Evolutionary conservation across 2,113 vertebrate genomes (phyloP), one percentile per base, ranked within the genome.

Genomic region (Raphicerus campestris): DNA sequence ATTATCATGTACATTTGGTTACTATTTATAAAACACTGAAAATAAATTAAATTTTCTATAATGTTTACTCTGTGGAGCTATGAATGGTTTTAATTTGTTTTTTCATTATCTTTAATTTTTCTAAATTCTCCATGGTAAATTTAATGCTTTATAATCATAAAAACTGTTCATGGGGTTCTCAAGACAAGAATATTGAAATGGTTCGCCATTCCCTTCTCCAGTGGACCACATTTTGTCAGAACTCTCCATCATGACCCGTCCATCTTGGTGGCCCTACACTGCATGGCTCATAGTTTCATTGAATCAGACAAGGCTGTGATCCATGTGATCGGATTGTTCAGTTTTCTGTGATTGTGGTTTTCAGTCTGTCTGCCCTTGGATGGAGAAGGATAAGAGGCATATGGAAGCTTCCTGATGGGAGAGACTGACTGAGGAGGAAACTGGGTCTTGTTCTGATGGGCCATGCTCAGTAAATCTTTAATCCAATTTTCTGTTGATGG

Each of bases 31-130:
- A 56, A 95, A 56, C 2, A 70, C 5, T 49, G 16, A 13, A 11
- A 75, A 81, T 84, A 89, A 80, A 87, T 87, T 84, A 53, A 94
- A 94, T 83, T 87, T 26, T 95, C 32, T 49, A 8, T 8, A 66
- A 2, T 89, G 16, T 82, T 94, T 95, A 70, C 20, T 82, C 15
- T 89, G 1, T 87, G 16, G 70, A 91, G 8, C 47, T 73, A 35
- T 75, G 35, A 60, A 73, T 49, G 80, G 6, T 22, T 80, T 82
- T 66, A 91, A 93, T 60, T 88, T 61, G 24, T 26, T 77, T 89
- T 90, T 87, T 93, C n/a, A 16, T 84, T 86, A 61, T 28, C 51
- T 96, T 63, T 63, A 73, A 39, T 35, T 88, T 93, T 96, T 75
- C 30, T 1, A 60, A 91, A 56, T 80, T 80, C 73, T 93, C n/a